Evolutionary conservation across 2,113 vertebrate genomes (phyloP), one percentile per base, ranked within the genome.

Genomic region (Aspiorhynchus laticeps): DNA sequence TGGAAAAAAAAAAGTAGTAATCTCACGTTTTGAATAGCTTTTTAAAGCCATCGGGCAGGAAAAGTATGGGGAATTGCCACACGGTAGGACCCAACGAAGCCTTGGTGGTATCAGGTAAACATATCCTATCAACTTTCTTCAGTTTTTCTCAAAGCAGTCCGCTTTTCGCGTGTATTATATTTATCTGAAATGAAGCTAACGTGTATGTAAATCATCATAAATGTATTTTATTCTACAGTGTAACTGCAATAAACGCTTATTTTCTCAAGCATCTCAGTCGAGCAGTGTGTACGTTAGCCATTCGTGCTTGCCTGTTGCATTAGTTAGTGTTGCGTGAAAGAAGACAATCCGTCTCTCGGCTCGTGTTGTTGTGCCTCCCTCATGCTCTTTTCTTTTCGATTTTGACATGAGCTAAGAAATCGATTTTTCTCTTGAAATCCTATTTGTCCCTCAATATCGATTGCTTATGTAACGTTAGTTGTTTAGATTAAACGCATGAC

Each of bases 1-100:
- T 3, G 4, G 51, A 8, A 8, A 21, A 15, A 31, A 48, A 24
- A 5, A 12, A 53, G n/a, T n/a, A 48, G 41, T 19, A n/a, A 33
- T 71, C 19, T 56, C n/a, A 48, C 36, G 10, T 56, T 76, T 41
- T 86, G 71, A 67, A 56, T 15, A 65, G 53, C n/a, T 69, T 7
- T 61, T 21, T 33, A 59, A 69, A 85, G 61, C 4, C 17, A 33
- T 38, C n/a, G 33, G 24, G n/a, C 21, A 31, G n/a, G 12, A 33
- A 61, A 67, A 65, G 80, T 11, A 96, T 96, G 96, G 95, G 96
- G 85, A 96, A 96, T 80, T 97, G 96, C 89, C 91, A 96, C 90
- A 96, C 96, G 17, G 96, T 96, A 87, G 96, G 96, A 89, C 95
- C 96, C 87, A 96, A 96, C 84, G 96, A 96, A 93, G 96, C 96